Evolutionary conservation across 2,113 vertebrate genomes (phyloP), one percentile per base, ranked within the genome.

Genomic region (Camelus dromedarius): DNA sequence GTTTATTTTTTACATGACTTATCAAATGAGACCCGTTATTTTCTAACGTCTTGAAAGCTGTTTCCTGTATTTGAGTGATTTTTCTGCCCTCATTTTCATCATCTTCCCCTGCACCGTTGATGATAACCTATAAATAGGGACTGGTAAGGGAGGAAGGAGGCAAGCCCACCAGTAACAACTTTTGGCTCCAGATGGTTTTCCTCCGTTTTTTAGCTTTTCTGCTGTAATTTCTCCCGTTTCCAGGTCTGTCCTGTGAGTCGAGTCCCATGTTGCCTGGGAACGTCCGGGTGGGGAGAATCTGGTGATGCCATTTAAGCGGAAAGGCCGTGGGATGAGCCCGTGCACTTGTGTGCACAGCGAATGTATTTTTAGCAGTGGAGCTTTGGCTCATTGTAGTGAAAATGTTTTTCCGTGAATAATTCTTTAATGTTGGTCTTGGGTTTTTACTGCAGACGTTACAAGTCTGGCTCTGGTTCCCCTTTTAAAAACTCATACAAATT

Each of bases 361-460:
- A 30, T 66, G 3, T 86, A 48, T 80, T 92, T 70, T 97, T 83
- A 96, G 95, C 62, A 52, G 10, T 35, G 79, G 90, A 91, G 56
- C 79, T 91, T 62, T 69, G 90, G 62, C 86, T 89, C 72, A 58
- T 42, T 66, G 70, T 77, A 48, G 46, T 96, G 87, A 96, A 76
- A 60, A 66, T 93, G 54, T 67, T 96, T 97, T 97, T 96, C 93
- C 83, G n/a, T 56, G 79, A 95, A 80, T 92, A 93, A 79, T 70
- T 93, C 92, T 91, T 75, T 76, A 86, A 76, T 80, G 56, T 62
- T 72, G 58, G 70, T 76, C 69, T 91, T 84, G 56, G 52, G 8
- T 48, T 96, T 91, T 94, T 93, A 60, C 66, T 90, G 54, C 50
- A 84, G 50, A 88, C 94, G 69, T 95, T 96, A 84, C 18, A 72